Base-by-base conservation (phyloP, 2,888 invertebrate species). In the Geotrupes spiniger region DNA sequence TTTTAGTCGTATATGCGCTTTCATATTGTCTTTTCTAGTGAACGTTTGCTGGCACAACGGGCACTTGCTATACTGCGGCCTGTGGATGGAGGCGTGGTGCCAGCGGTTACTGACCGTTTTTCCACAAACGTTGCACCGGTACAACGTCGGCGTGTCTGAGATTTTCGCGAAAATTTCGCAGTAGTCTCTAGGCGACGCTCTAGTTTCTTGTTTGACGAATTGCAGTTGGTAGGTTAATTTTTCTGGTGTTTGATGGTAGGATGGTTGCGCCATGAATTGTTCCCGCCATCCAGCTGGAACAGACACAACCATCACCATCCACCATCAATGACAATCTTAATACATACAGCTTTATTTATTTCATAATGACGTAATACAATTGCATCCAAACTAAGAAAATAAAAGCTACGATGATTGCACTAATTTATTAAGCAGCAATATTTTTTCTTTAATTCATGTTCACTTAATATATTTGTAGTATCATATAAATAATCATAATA, bases 91-190 rank as follows among this genome's bases (percentile, higher is more conserved):
- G 71, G 82, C 74, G 65, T 83, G 83, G 65, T 84, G 83, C 78
- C 84, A 83, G 63, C 82, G 74, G 72, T 83, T 83, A 64, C 77
- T 80, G 57, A 84, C 84, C 53, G 77, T 76, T 74, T 84, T 84
- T 53, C 82, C 80, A 71, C 84, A 84, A 58, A 80, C 68, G 55
- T 74, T 75, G 74, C 85, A 85, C 58, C 77, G 73, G 69, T 79
- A 80, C 59, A 79, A 73, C 54, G 69, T 69, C 25, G 67, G 64
- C 12, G 49, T 40, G 14, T 64, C 64, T n/a, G 62, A 54, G 16
- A 65, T 56, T 52, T 64, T 65, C 43, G 61, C 59, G 52, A 67
- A 69, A 60, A 68, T 64, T 49, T 64, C 62, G 53, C 66, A 64
- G 54, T 68, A 68, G 54, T 68, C 65, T 21, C 58, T 45, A 10